Percentiles rank a stretch among this genome's conserved stretches.
Evolutionary conservation across 2,113 vertebrate species (phyloP).

Genomic region (Corapipo altera): DNA sequence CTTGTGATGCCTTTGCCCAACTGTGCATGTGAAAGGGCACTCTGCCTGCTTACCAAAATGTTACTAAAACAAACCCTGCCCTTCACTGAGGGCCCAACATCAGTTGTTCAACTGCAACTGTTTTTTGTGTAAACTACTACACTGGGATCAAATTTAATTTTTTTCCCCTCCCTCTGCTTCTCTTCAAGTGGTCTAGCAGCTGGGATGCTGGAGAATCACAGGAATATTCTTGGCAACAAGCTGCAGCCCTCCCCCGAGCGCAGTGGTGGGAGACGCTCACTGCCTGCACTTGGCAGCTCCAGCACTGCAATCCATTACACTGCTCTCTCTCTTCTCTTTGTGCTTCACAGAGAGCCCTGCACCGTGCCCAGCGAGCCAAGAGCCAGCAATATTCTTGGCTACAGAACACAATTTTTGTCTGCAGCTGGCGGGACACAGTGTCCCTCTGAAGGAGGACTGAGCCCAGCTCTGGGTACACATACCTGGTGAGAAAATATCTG

Average conservation of each 20-base stretch:
- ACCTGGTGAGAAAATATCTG: constrained; percentile 98
- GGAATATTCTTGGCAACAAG: neutral
- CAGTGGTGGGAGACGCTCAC: neutral
- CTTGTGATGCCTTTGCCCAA: neutral
- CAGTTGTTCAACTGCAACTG: neutral
- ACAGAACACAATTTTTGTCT: neutral
- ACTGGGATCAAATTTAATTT: neutral
- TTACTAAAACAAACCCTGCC: neutral
- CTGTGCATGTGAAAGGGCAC: neutral
- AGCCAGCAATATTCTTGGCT: neutral
- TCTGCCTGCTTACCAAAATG: neutral
- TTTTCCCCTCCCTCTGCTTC: neutral
- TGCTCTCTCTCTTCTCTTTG: neutral
- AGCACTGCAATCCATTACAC: neutral
- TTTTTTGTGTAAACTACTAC: neutral
- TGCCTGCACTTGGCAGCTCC: rapidly evolving
- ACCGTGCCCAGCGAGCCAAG: neutral
- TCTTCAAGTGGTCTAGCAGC: neutral
- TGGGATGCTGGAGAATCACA: neutral
- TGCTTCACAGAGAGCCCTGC: neutral
- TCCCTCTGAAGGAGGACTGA: neutral
- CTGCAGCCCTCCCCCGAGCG: neutral
- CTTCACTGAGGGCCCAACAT: neutral
- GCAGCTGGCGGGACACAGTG: neutral
- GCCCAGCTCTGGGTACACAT: neutral